Conservation (phyloP, 2,888 invertebrate species). For the Melanophora roralis region DNA sequence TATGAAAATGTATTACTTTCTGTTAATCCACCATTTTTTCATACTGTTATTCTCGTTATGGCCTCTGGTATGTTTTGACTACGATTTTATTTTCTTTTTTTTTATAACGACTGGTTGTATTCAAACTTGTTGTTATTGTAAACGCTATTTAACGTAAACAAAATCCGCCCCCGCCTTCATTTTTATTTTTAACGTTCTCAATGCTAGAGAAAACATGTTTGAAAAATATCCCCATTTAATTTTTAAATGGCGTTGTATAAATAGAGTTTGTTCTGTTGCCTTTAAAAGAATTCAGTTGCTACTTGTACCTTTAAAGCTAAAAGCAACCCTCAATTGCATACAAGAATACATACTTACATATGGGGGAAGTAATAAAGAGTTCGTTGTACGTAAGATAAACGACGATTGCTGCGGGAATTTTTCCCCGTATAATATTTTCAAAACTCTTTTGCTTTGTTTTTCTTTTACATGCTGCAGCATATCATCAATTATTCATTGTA, state of each 20-base stretch:
- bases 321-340: constrained; percentile 53
- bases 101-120: constrained; percentile 18
- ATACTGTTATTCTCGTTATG: neutral
- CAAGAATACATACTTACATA: neutral
- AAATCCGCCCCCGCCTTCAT: constrained; percentile 25
- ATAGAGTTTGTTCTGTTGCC: constrained; percentile 2
- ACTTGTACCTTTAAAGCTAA: constrained; percentile 42
- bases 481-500: constrained; percentile 39
- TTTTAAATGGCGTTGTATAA: constrained; percentile 41
- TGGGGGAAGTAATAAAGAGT: neutral
- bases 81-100: neutral
- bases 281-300: neutral
- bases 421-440: neutral
- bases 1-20: constrained; percentile 34
- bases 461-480: neutral
- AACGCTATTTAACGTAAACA: neutral
- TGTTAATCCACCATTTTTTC: constrained; percentile 38
- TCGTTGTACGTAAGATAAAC: neutral
- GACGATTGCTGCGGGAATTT: neutral
- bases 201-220: neutral
- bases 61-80: constrained; percentile 15
- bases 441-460: neutral
- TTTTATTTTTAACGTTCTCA: neutral
- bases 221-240: constrained; percentile 34
- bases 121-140: neutral